Evolutionary conservation across 2,797 vertebrate species (phyloP), one percentile per base, ranked within the genome.

Genomic region (Ictinia mississippiensis): DNA sequence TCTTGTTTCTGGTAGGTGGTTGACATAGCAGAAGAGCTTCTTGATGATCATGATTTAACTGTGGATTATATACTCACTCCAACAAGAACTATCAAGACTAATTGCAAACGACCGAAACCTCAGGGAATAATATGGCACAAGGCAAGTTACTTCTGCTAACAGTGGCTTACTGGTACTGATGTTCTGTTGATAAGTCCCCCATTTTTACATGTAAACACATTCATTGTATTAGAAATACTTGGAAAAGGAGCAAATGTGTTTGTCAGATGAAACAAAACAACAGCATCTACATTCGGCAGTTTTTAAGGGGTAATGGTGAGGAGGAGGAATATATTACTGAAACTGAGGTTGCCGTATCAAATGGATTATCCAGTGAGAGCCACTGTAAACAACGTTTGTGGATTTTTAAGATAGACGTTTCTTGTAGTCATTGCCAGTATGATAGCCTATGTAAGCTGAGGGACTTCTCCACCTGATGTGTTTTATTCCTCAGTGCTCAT

Each of bases 1-100:
- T 70, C 15, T 78, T 47, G 4, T 56, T 16, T 75, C 68, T 85
- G 87, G 59, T 52, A 99, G 99, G 98, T 99, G 17, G 52, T 99
- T 19, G 98, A 99, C 91, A 98, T 99, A 91, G 98, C 99, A 23
- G 99, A 99, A 80, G 98, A 97, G 15, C 98, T 99, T 3, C 96
- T 99, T 3, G 99, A 95, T 72, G 98, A 98, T 58, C 99, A 99
- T 17, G 99, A 99, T 97, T 98, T 99, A 94, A 99, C 98, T 3
- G 99, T 99, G 75, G 99, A 99, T 98, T 99, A 99, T 87, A 99
- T 99, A 94, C 98, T 99, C 67, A 99, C 99, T 15, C 99, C 99
- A 10, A 99, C 99, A 23, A 98, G 98, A 96, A 97, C 98, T 35
- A 99, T 99, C 86, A 79, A 98, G 92, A 99, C 99, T 1, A 78